Conservation (phyloP, 1,140 invertebrate species). For the Drosophila sucinea region DNA sequence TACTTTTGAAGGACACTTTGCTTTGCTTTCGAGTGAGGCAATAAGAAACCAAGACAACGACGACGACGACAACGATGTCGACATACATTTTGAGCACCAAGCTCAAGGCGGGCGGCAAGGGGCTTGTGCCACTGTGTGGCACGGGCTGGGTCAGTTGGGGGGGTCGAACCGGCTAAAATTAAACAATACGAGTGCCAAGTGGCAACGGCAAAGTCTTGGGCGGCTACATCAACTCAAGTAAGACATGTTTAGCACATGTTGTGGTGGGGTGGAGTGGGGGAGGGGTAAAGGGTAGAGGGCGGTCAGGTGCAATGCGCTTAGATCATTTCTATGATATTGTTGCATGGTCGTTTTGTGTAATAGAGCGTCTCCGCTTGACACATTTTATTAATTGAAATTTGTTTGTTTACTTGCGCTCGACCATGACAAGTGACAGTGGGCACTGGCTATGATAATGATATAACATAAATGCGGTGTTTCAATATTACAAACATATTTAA, state of each 20-base stretch:
- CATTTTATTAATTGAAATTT: conserved; percentile 81
- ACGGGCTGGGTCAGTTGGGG: not conserved
- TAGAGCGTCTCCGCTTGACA: conserved; percentile 74
- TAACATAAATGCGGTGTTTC: not conserved
- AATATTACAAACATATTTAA: too few species aligned
- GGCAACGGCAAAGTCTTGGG: conserved; percentile 43
- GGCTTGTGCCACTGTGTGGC: not conserved
- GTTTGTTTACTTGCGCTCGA: conserved; percentile 57
- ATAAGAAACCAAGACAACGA: conserved; percentile 45
- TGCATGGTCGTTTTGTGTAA: conserved; percentile 55
- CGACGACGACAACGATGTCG: conserved; percentile 29
- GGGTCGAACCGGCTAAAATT: conserved; percentile 55
- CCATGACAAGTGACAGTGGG: conserved; percentile 22
- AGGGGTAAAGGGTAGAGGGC: not conserved
- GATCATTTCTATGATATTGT: conserved; percentile 30
- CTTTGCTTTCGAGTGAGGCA: conserved; percentile 46
- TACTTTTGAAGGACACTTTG: conserved; percentile 81
- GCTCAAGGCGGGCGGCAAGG: not conserved
- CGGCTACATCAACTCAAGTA: conserved; percentile 31
- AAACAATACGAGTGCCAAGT: conserved; percentile 56
- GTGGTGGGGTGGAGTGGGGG: conserved; percentile 5
- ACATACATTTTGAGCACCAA: conserved; percentile 53
- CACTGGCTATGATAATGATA: conserved; percentile 36
- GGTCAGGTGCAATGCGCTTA: conserved; percentile 61
- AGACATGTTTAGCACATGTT: conserved; percentile 7